Base-by-base conservation (phyloP, 2,888 invertebrate species). In the Hydriomena furcata region DNA sequence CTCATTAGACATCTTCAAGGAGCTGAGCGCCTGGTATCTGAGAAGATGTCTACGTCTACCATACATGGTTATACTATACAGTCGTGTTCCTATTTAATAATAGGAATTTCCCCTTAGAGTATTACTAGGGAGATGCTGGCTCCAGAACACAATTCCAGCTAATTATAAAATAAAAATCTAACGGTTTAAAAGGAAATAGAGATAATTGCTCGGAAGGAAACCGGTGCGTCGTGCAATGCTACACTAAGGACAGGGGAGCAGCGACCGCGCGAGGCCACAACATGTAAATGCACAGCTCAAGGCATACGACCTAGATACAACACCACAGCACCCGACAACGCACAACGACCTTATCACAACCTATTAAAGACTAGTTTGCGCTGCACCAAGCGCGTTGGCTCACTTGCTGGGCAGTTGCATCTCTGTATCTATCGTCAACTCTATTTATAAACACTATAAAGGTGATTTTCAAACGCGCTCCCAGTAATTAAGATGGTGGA, bases 251-350 rank as follows among this genome's bases (percentile, higher is more conserved):
- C 82, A 68, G 64, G 68, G 66, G 87, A 74, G 67, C 86, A 79
- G 60, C 76, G 88, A 79, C 88, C 89, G 75, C 56, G 65, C 87
- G 88, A 87, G 89, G 89, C 66, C 86, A 73, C 46, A 43, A 67
- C 79, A 88, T 87, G 88, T 79, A 83, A 89, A 89, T 87, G 79
- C 76, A 64, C 66, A 71, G 71, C 83, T 84, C 89, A 88, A 89
- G 88, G 89, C 73, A 69, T 68, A 71, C 78, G 88, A 77, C 89
- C 88, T 82, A 89, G 76, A 79, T 88, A 81, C 81, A 38, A 50
- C 55, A 63, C 62, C 66, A 64, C 64, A 58, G 43, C 53, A 50
- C 42, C 23, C 27, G 45, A 47, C 59, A 60, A 42, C 57, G 48
- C 47, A 55, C 52, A 52, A 47, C 66, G 43, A 65, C 73, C 66